Conservation (phyloP, 2,113 vertebrate genomes). For the Apteryx owenii region DNA sequence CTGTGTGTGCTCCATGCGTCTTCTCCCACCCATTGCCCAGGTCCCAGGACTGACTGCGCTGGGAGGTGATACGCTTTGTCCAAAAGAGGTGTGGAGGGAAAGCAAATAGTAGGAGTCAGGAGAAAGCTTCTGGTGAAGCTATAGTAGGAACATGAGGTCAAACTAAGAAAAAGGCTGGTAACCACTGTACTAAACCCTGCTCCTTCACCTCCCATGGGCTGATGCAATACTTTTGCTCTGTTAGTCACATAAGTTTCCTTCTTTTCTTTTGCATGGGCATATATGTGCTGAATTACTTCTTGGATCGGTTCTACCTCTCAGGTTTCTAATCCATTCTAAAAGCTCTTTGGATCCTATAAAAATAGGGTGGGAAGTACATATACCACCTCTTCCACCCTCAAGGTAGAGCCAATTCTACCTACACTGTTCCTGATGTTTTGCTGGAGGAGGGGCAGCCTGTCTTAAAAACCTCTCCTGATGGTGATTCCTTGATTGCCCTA, state of each 20-base stretch:
- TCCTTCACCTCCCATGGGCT: neutral
- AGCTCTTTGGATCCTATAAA: neutral
- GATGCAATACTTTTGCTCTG: neutral
- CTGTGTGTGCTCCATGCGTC: too few relatives aligned
- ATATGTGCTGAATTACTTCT: neutral
- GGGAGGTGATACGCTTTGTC: neutral
- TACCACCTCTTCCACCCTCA: neutral
- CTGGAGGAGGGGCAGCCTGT: neutral
- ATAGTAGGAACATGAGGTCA: neutral
- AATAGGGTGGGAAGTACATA: neutral
- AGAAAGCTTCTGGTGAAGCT: neutral
- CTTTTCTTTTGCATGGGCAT: neutral
- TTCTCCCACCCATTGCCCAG: neutral
- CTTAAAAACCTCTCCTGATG: neutral
- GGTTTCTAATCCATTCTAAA: neutral
- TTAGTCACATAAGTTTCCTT: neutral
- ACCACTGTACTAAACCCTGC: neutral
- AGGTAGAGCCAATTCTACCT: neutral
- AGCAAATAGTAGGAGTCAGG: neutral
- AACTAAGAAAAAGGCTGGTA: neutral
- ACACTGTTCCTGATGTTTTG: neutral
- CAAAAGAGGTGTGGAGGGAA: neutral
- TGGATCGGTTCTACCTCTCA: neutral
- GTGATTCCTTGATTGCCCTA: neutral
- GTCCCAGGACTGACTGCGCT: neutral